These are phyloP conservation scores for Rotaria magnacalcarata DNA, from an alignment of 2,888 invertebrate species.

Conservation along the genomic window DNA sequence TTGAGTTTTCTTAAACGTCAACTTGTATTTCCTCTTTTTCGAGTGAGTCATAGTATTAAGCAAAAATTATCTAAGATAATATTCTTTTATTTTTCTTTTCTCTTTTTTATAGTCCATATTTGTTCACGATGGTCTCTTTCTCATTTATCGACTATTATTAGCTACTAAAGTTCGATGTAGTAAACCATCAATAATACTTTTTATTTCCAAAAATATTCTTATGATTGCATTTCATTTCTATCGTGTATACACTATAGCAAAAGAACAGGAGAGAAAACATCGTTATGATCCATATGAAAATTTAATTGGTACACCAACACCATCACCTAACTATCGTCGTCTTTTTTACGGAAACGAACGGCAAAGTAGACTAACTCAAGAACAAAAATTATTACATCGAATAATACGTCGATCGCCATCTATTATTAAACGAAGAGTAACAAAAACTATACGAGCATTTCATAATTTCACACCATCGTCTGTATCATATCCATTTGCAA, in stretches of 20 bases:
- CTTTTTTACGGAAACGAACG: not conserved
- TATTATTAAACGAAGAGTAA: not conserved
- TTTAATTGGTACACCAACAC: not conserved
- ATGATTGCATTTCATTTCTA: constrained; percentile 39
- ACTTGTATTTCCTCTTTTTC: not conserved
- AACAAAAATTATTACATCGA: not conserved
- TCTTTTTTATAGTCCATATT: not conserved
- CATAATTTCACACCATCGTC: not conserved
- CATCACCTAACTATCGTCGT: not conserved
- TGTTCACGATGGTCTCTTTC: not conserved
- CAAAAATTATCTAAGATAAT: not conserved
- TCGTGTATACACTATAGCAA: not conserved
- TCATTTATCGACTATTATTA: not conserved
- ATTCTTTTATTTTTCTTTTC: not conserved
- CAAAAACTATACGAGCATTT: not conserved
- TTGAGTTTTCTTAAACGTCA: not conserved
- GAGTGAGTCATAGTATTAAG: not conserved
- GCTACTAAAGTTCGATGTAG: not conserved
- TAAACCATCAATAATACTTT: constrained; percentile 41
- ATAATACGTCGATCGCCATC: not conserved
- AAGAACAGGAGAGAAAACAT: not conserved
- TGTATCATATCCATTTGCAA: not conserved
- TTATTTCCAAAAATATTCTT: constrained; percentile 40
- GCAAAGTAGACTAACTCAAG: not conserved
- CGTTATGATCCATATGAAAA: not conserved